These are phyloP conservation scores for Caenorhabditis sp. DNA, from an alignment of 2,888 invertebrate genomes.

Conservation along the genomic window DNA sequence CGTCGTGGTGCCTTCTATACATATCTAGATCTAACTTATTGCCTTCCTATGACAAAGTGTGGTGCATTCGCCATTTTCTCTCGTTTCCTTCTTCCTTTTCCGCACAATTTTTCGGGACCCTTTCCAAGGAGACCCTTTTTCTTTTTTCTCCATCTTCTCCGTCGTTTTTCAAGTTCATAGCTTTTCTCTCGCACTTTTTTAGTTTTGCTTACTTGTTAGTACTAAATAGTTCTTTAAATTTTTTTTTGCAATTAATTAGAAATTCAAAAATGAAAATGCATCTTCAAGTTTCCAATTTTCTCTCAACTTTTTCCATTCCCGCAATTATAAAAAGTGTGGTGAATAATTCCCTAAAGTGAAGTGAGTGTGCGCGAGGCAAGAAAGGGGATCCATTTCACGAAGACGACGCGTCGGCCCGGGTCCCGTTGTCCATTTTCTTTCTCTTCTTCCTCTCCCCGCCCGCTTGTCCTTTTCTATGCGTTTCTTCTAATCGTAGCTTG, in stretches of 20 bases:
- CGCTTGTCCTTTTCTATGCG: slow-evolving; percentile 12
- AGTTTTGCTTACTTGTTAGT: slow-evolving; percentile 17
- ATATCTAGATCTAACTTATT: slow-evolving; percentile 4
- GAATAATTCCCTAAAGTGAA: slow-evolving; percentile 57
- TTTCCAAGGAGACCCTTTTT: slow-evolving; percentile 11
- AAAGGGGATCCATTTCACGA: slow-evolving; percentile 39
- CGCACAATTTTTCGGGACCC: slow-evolving; percentile 7
- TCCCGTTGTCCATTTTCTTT: background rate
- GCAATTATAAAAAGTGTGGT: slow-evolving; percentile 49
- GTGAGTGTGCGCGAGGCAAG: slow-evolving; percentile 26
- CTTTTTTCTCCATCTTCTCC: slow-evolving; percentile 21
- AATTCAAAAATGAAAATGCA: too few species aligned
- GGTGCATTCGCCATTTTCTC: slow-evolving; percentile 1
- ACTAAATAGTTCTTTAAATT: too few species aligned
- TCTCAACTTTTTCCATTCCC: background rate
- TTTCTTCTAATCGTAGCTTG: slow-evolving; percentile 50
- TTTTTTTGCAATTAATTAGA: too few species aligned
- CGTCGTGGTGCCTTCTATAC: too few species aligned
- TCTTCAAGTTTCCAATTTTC: background rate
- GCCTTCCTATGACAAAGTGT: slow-evolving; percentile 22
- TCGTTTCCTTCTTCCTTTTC: slow-evolving; percentile 15
- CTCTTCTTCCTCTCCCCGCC: slow-evolving; percentile 1
- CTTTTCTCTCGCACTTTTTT: slow-evolving; percentile 14
- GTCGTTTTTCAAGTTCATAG: slow-evolving; percentile 28
- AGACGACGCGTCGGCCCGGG: background rate